A percentile compares a stretch with the other conserved stretches of the same genome.
phyloP scores from a whole-genome alignment of 1,140 invertebrate genomes.

The Drosophila willistoni region DNA sequence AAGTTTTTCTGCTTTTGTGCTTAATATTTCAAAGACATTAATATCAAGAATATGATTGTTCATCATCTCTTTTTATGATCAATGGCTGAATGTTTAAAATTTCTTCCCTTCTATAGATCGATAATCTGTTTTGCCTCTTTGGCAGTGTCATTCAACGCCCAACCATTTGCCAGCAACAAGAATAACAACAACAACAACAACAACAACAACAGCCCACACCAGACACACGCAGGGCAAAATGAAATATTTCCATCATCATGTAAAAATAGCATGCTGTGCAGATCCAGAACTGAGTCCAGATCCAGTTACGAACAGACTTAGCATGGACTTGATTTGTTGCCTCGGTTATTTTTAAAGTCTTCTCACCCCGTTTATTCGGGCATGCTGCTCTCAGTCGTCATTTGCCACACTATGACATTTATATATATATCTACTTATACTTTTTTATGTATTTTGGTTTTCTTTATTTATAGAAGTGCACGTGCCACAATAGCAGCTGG shows the following conservation, averaged over 20 bases:
- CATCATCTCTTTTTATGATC: neutral
- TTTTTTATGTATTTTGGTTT: conserved; percentile 12
- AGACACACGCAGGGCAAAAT: conserved; percentile 25
- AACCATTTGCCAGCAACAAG: neutral
- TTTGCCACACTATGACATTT: conserved; percentile 48
- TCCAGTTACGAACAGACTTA: neutral
- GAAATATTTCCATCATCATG: conserved; percentile 24
- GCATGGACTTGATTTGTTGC: conserved; percentile 46
- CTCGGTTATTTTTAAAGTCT: conserved; percentile 53
- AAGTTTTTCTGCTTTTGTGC: too few relatives aligned
- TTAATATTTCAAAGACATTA: too few relatives aligned
- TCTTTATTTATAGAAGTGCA: conserved; percentile 57
- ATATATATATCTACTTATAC: neutral
- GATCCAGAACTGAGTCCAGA: conserved; percentile 19
- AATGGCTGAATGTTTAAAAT: neutral
- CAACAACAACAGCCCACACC: neutral
- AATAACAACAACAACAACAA: neutral
- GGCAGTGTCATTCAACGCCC: conserved; percentile 6
- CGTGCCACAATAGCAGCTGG: conserved; percentile 46
- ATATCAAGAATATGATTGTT: neutral
- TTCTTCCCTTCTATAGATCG: neutral
- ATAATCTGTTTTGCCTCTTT: conserved; percentile 19
- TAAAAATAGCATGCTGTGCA: conserved; percentile 38
- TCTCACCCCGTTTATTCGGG: conserved; percentile 17
- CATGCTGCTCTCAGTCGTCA: neutral